Base-by-base conservation (phyloP, 2,113 vertebrate genomes). In the Pao palembangensis region DNA sequence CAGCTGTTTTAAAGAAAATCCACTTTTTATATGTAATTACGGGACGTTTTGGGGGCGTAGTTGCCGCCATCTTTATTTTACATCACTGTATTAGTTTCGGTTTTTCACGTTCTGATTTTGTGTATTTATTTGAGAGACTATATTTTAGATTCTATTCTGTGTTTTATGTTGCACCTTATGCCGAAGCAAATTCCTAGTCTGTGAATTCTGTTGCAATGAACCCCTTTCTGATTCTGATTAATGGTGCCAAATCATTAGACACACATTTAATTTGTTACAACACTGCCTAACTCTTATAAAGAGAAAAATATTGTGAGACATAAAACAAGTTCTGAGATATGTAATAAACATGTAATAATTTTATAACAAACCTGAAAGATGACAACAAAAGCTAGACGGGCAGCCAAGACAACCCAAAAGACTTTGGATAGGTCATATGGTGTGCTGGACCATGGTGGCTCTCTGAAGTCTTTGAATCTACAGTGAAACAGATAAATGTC, bases 391-490 rank as follows among this genome's bases (percentile, higher is more conserved):
- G 93, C 92, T 34, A 99, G 88, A 50, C 96, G 91, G 3, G 93
- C 95, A 0, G 97, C 95, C 71, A 99, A 88, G 61, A 98, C 90
- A 28, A 94, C 93, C 97, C 97, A 99, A 89, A 96, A 98, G 71
- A 96, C 94, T 83, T 94, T 97, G n/a, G 96, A 94, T 54, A 97
- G 88, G 21, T 96, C 93, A 1, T 98, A 99, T 14, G 93, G 92
- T 16, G 91, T 91, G 38, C 83, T 90, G 0, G 96, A 95, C 93
- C 94, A 95, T 0, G 95, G 96, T 0, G 95, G 92, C 38, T 98
- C 96, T 67, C 97, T 92, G 76, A 98, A 98, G 76, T 98, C 96
- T 80, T 98, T 99, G 82, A 96, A 99, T 58, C 97, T 99, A 79
- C 8, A 60, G 51, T 66, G 34, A 53, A 48, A 21, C 5, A 54